Evolutionary conservation across 2,797 vertebrate species (phyloP).

Genomic region (Zonotrichia albicollis): DNA sequence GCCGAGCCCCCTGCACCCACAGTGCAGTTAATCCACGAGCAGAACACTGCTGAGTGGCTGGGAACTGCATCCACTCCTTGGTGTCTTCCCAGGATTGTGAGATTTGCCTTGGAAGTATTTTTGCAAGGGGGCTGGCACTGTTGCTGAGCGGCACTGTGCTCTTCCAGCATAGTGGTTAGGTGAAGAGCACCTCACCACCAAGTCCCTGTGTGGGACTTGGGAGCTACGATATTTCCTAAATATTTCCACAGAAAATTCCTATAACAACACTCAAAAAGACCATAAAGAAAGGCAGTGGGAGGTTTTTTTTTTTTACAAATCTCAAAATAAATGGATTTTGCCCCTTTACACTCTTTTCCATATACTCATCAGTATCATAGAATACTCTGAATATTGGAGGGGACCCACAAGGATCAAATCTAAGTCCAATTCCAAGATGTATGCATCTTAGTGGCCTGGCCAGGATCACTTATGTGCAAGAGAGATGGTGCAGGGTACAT

Average conservation of each 20-base stretch:
- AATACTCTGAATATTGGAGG: neutral
- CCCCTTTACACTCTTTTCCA: neutral
- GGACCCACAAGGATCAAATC: neutral
- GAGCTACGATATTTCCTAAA: neutral
- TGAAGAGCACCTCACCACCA: neutral
- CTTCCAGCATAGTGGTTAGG: neutral
- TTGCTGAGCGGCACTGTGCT: neutral
- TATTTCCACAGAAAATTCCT: neutral
- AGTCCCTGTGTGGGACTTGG: neutral
- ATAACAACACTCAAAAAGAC: neutral
- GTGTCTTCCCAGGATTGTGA: neutral
- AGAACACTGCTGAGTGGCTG: neutral
- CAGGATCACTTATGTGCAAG: neutral
- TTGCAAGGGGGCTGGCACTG: neutral
- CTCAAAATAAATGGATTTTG: neutral
- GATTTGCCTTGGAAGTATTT: neutral
- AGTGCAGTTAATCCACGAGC: too few species aligned
- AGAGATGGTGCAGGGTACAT: neutral
- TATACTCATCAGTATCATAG: neutral
- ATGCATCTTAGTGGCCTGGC: neutral
- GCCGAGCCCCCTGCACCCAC: neutral
- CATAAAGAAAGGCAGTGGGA: neutral
- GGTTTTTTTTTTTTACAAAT: neutral
- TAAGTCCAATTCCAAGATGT: neutral
- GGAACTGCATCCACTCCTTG: neutral